Percentiles rank a stretch among this genome's conserved stretches.
phyloP scores from a whole-genome alignment of 2,113 vertebrate species.

The Ramphastos sulfuratus region DNA sequence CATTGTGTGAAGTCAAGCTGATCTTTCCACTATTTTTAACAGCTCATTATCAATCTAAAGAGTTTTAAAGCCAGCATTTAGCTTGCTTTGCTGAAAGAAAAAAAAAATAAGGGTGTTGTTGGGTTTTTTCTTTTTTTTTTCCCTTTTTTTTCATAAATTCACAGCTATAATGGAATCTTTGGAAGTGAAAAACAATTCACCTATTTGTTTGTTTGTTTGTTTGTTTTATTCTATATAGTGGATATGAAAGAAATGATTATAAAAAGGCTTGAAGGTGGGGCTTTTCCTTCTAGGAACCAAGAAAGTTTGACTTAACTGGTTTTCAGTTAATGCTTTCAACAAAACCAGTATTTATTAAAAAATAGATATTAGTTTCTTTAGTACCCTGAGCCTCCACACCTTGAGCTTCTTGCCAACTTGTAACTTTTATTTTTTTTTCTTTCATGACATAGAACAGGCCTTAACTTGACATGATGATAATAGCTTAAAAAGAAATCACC shows the following conservation, averaged over 20 bases:
- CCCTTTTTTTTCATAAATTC: not conserved
- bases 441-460: slow-evolving; percentile 53
- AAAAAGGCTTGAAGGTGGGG: slow-evolving; percentile 43
- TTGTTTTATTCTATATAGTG: not conserved
- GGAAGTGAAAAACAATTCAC: slow-evolving; percentile 9
- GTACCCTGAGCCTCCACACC: not conserved
- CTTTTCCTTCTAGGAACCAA: slow-evolving; percentile 1
- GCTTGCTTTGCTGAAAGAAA: not conserved
- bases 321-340: slow-evolving; percentile 55
- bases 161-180: not conserved
- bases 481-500: slow-evolving; percentile 38
- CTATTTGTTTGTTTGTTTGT: not conserved
- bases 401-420: slow-evolving; percentile 14
- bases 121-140: not conserved
- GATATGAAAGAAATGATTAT: not conserved
- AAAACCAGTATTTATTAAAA: slow-evolving; percentile 31
- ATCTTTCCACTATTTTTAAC: slow-evolving; percentile 25
- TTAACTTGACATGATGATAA: slow-evolving; percentile 61
- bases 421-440: slow-evolving; percentile 37
- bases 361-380: slow-evolving; percentile 7
- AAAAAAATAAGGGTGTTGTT: not conserved
- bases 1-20: slow-evolving; percentile 22
- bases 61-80: slow-evolving; percentile 17
- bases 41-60: not conserved
- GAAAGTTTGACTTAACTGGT: slow-evolving; percentile 25